Percentiles rank a stretch among this genome's conserved stretches.
Evolutionary conservation across 2,113 vertebrate species (phyloP).

Genomic region (Albula goreensis): DNA sequence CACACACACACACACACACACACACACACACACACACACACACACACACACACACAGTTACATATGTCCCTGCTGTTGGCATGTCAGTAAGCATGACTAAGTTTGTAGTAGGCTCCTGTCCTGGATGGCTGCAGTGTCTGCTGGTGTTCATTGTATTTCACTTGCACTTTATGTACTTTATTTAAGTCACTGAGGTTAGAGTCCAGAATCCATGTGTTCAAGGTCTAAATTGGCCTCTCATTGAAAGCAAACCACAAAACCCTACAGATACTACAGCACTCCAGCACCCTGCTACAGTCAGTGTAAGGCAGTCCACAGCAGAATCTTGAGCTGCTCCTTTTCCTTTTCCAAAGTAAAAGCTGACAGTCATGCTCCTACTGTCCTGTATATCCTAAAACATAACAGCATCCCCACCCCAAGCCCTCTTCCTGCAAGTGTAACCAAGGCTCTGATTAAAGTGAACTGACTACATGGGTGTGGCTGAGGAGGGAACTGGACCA

Average conservation of each 20-base stretch:
- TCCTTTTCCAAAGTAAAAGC: neutral
- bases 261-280: no score
- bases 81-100: neutral
- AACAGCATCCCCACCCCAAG: neutral
- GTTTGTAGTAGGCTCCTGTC: neutral
- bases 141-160: no score
- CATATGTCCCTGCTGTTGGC: neutral
- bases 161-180: no score
- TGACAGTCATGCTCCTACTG: neutral
- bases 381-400: neutral
- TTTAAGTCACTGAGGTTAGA: no score
- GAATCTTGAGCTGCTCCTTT: neutral
- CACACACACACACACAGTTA: neutral
- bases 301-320: neutral
- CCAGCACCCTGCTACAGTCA: no score
- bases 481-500: neutral
- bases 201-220: no score
- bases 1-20: neutral
- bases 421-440: neutral
- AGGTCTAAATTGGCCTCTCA: no score
- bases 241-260: no score
- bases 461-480: neutral
- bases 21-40: neutral
- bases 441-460: constrained; percentile 8
- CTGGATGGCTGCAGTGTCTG: no score